phyloP scores from a whole-genome alignment of 2,888 invertebrate species.

The Pachydiplax longipennis region DNA sequence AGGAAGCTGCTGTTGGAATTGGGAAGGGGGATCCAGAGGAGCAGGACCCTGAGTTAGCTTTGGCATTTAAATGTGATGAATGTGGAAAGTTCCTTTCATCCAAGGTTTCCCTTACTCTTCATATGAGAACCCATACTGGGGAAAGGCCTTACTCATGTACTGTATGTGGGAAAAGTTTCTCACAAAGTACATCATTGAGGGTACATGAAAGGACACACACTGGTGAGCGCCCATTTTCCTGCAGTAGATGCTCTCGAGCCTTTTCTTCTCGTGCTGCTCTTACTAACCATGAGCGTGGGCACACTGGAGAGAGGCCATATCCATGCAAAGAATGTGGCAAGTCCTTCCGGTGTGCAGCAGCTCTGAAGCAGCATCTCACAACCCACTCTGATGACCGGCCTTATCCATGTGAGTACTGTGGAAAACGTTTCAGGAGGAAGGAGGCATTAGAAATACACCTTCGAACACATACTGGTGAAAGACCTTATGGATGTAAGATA shows the following conservation, averaged over 20 bases:
- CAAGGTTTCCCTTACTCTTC: slow-evolving; percentile 53
- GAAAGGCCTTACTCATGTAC: slow-evolving; percentile 51
- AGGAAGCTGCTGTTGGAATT: slow-evolving; percentile 54
- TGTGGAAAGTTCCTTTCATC: slow-evolving; percentile 55
- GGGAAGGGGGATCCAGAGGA: slow-evolving; percentile 50
- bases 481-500: slow-evolving; percentile 55
- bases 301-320: slow-evolving; percentile 58
- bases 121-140: slow-evolving; percentile 54
- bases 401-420: slow-evolving; percentile 55
- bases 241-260: slow-evolving; percentile 59
- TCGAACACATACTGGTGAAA: slow-evolving; percentile 56
- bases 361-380: slow-evolving; percentile 56
- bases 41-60: slow-evolving; percentile 50
- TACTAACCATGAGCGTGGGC: slow-evolving; percentile 59
- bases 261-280: slow-evolving; percentile 59
- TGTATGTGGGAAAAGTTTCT: slow-evolving; percentile 55
- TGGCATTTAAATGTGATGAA: slow-evolving; percentile 54
- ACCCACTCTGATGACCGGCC: slow-evolving; percentile 55
- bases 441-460: slow-evolving; percentile 55
- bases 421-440: slow-evolving; percentile 55
- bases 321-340: slow-evolving; percentile 54
- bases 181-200: slow-evolving; percentile 55
- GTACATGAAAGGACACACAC: slow-evolving; percentile 61
- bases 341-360: slow-evolving; percentile 57
- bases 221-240: slow-evolving; percentile 59